Conservation (phyloP, 1,140 invertebrate genomes). For the Drosophila azteca region DNA sequence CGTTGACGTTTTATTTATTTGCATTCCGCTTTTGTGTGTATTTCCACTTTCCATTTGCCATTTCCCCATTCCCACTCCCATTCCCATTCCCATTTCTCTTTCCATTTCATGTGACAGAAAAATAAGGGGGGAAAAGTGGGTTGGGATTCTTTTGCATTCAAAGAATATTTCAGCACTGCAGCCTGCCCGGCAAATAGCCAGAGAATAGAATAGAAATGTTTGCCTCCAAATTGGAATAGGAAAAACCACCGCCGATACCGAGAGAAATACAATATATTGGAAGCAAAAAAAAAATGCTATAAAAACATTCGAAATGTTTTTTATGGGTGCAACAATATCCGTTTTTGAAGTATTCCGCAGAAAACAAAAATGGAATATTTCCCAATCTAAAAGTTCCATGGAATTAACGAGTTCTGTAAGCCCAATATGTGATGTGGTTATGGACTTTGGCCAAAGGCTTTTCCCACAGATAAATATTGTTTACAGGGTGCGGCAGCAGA, state of each 20-base stretch:
- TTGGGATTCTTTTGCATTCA: slow-evolving; percentile 18
- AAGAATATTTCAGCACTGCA: slow-evolving; percentile 15
- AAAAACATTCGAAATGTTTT: slow-evolving; percentile 6
- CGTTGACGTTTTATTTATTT: slow-evolving; percentile 74
- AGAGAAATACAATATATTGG: slow-evolving; percentile 4
- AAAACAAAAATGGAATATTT: slow-evolving; percentile 7
- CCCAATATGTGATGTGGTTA: too few species aligned
- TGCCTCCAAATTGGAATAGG: slow-evolving; percentile 40
- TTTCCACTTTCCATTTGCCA: slow-evolving; percentile 10
- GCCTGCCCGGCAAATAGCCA: slow-evolving; percentile 24
- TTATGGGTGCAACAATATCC: slow-evolving; percentile 1
- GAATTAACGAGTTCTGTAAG: too few species aligned
- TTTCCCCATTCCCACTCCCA: slow-evolving; percentile 1
- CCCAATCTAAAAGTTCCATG: neutral
- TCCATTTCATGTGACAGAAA: slow-evolving; percentile 59
- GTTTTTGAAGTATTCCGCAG: slow-evolving; percentile 7
- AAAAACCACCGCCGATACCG: slow-evolving; percentile 25
- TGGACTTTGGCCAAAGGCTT: too few species aligned
- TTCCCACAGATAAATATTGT: too few species aligned
- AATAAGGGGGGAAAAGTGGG: slow-evolving; percentile 27
- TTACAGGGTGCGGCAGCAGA: too few species aligned
- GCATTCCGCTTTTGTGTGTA: slow-evolving; percentile 26
- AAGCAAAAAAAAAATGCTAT: slow-evolving; percentile 13
- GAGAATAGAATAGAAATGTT: slow-evolving; percentile 51
- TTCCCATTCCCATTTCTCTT: slow-evolving; percentile 32